Base-by-base conservation (phyloP, 2,113 vertebrate genomes). In the Oryzias javanicus region DNA sequence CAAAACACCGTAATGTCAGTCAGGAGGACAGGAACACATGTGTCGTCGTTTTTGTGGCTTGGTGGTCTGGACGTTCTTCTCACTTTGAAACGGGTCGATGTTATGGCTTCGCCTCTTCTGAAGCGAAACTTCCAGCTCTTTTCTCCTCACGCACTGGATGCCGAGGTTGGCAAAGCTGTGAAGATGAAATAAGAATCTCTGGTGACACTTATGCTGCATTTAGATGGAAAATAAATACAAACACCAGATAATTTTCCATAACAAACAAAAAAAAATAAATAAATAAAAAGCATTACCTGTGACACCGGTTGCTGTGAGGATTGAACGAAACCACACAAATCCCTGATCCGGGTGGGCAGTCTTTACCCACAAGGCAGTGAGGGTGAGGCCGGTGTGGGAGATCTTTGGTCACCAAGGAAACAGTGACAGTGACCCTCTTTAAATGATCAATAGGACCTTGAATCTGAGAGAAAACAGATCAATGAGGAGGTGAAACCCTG, bases 341-440 rank as follows among this genome's bases (percentile, higher is more conserved):
- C 0, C 89, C 89, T 4, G 84, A 79, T 41, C 92, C 89, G 0
- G 90, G 83, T 0, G 83, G 78, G 61, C 96, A 98, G 79, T 98
- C 95, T 78, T 97, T 98, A 68, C 96, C 96, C 84, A 98, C 96
- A 0, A 98, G 91, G 56, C 94, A 93, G 68, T 97, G 96, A 0
- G 96, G 96, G 81, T 98, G 96, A 15, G 97, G 93, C 0, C 96
- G 91, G 72, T 96, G 82, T 0, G 96, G 96, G 72, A 88, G 88
- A 60, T 98, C 96, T 81, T 96, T 98, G 84, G 94, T 96, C 65
- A 98, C 94, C 80, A 97, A 76, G 25, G 95, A 98, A 0, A 93
- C 92, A 0, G 92, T 94, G 70, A 98, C 88, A 22, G 79, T 91
- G 58, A 93, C 93, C 63, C 88, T 93, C 15, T 93, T 91, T 47